Evolutionary conservation across 23 tunicate species (phyloP), one percentile per base, ranked within the genome.

Genomic region (Trididemnum miniatum): DNA sequence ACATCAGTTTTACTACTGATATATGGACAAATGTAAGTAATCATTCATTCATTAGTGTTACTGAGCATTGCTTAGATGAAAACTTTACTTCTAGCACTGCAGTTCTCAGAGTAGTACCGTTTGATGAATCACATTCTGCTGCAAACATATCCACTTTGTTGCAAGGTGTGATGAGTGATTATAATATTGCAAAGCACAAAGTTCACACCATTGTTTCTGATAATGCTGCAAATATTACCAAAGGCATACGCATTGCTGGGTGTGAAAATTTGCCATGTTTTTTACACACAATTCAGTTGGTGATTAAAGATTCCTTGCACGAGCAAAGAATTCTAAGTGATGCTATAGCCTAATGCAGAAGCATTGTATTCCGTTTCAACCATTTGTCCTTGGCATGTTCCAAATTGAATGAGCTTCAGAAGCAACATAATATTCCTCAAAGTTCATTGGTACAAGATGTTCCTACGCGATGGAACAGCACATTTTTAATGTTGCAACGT

Each of bases 1-100:
- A 80, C 32, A 63, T 80, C 51, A 69, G 76, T 69, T 33, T 80
- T 32, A 80, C 84, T 24, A 80, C 84, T 30, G 84, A 80, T 63
- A 30, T 65, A 15, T 80, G 84, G 84, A 54, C 84, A 63, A 65
- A 59, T 63, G 18, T 9, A 35, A 80, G 49, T 7, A 65, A 31
- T 69, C 37, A 65, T 65, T 80, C 84, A 34, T 38, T 80, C 29
- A 80, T 80, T 24, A 80, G 84, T 34, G 22, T 80, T 22, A 65
- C 84, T 18, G 34, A 5, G 22, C 84, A 80, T 35, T 80, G 36
- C 71, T 18, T 80, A 36, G 84, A 80, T 30, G 54, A 35, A 22
- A 34, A 64, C 57, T 80, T 65, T 65, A 24, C 37, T 23, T 26
- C 7, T 30, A 36, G 33, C 31, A 65, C 65, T 36, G 84, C 33